These are phyloP conservation scores for Alca torda DNA, from an alignment of 2,797 vertebrate genomes.

Conservation along the genomic window DNA sequence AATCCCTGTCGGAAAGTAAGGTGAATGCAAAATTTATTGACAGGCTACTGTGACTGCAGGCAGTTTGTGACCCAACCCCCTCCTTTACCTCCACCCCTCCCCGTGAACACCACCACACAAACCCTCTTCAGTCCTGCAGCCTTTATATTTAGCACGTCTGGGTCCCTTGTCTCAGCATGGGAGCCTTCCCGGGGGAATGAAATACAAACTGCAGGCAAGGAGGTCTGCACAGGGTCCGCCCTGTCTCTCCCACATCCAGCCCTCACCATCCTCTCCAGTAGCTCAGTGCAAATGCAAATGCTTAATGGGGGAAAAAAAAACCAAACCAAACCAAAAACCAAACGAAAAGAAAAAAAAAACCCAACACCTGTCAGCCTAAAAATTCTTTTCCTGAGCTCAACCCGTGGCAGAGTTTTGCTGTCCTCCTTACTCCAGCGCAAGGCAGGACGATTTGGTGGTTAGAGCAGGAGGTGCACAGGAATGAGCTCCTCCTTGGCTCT, in stretches of 20 bases:
- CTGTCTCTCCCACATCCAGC: neutral
- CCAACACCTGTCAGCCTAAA: neutral
- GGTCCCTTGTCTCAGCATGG: neutral
- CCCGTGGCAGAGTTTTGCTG: neutral
- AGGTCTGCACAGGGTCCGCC: neutral
- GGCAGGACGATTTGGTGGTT: neutral
- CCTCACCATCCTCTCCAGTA: neutral
- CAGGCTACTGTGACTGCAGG: slow-evolving; percentile 79
- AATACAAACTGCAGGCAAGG: neutral
- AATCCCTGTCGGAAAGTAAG: slow-evolving; percentile 83
- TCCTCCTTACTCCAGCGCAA: neutral
- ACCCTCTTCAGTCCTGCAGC: neutral
- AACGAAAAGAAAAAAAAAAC: neutral
- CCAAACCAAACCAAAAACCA: neutral
- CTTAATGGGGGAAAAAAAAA: neutral
- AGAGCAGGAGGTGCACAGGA: neutral
- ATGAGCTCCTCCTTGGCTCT: neutral
- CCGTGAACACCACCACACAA: slow-evolving; percentile 4
- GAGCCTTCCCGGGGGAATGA: neutral
- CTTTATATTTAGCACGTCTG: slow-evolving; percentile 53
- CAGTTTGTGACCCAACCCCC: slow-evolving; percentile 45
- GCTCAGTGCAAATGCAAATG: neutral
- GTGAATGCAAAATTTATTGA: slow-evolving; percentile 89
- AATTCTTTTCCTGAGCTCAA: neutral
- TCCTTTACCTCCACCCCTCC: slow-evolving; percentile 1